Percentiles rank a stretch among this genome's conserved stretches.
Conservation (phyloP, 2,797 vertebrate species). For the Zenarchopterus dispar region DNA sequence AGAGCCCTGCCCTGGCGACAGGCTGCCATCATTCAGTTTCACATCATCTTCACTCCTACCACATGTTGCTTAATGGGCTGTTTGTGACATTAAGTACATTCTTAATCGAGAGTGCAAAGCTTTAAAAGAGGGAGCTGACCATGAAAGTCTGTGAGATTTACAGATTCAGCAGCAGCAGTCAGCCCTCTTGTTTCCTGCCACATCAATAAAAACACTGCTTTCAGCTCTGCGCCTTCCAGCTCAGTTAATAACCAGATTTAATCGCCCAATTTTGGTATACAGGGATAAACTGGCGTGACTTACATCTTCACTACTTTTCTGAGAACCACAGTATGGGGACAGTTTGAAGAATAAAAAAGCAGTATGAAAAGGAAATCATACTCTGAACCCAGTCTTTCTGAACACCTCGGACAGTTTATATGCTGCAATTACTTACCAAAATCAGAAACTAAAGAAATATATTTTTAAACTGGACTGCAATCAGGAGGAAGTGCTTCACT, state of each 20-base stretch:
- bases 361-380: constrained; percentile 15
- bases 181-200: constrained; percentile 73
- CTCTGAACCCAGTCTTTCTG: constrained; percentile 1
- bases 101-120: constrained; percentile 72
- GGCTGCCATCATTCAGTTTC: constrained; percentile 64
- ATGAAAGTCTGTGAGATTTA: constrained; percentile 75
- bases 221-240: constrained; percentile 69
- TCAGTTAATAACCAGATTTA: constrained; percentile 76
- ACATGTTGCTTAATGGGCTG: constrained; percentile 77
- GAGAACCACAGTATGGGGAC: constrained; percentile 14
- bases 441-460: constrained; percentile 20
- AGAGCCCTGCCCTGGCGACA: constrained; percentile 47
- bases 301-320: constrained; percentile 30
- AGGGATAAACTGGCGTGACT: constrained; percentile 44
- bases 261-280: constrained; percentile 56
- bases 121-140: constrained; percentile 73
- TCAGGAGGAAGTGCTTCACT: constrained; percentile 22
- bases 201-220: constrained; percentile 80
- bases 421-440: constrained; percentile 31
- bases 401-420: constrained; percentile 22
- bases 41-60: constrained; percentile 59
- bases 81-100: constrained; percentile 79
- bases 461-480: constrained; percentile 27
- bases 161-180: constrained; percentile 75
- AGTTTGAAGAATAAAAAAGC: constrained; percentile 7